Conservation (phyloP, 1,140 invertebrate species). For the Brachionus asplanchnoidis region DNA sequence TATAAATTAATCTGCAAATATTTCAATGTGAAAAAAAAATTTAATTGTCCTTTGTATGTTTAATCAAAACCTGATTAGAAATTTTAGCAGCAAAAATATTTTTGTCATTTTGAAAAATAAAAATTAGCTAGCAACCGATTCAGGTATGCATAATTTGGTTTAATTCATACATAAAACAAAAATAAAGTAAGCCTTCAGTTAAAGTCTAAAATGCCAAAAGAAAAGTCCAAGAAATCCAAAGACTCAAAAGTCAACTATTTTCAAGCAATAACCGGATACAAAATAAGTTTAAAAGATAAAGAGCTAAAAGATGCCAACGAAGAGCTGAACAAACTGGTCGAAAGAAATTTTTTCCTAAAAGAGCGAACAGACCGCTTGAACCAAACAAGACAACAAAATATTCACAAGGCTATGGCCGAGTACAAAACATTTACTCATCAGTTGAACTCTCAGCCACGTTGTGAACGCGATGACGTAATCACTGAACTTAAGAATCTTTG, state of each 20-base stretch:
- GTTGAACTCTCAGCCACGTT: neutral
- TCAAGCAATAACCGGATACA: slow-evolving; percentile 13
- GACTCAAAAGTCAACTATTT: slow-evolving; percentile 24
- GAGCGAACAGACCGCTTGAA: slow-evolving; percentile 1
- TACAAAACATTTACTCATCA: slow-evolving; percentile 30
- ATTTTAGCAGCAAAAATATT: neutral
- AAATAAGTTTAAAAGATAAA: slow-evolving; percentile 4
- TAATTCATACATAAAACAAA: neutral
- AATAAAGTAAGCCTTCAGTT: neutral
- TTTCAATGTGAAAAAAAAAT: neutral
- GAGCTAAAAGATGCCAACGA: slow-evolving; percentile 9
- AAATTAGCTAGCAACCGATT: slow-evolving; percentile 6
- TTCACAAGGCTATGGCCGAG: slow-evolving; percentile 5
- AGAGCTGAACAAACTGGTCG: neutral
- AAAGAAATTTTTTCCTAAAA: slow-evolving; percentile 31
- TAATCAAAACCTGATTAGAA: neutral
- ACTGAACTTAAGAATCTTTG: neutral
- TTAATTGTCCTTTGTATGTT: neutral
- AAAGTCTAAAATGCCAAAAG: slow-evolving; percentile 30
- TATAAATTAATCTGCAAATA: neutral
- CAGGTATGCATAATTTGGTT: neutral
- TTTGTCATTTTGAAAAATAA: neutral
- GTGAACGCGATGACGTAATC: slow-evolving; percentile 11
- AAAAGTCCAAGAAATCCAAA: slow-evolving; percentile 11
- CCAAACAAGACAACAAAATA: slow-evolving; percentile 11